A percentile compares a stretch with the other conserved stretches of the same genome.
Conservation (phyloP, 2,888 invertebrate species). For the Dolichopus griseipennis region DNA sequence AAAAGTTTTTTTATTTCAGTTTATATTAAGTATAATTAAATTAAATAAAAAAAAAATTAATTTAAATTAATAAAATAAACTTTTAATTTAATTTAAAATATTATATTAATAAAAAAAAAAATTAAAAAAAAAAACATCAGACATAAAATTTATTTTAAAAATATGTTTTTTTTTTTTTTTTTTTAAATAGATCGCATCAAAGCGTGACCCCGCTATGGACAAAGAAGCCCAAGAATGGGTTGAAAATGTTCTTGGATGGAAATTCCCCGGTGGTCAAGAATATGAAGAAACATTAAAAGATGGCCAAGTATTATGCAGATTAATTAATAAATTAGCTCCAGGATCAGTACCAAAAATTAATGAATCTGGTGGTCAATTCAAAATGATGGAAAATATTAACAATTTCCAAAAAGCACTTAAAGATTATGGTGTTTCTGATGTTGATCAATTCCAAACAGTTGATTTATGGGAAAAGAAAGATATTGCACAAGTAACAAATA, state of each 20-base stretch:
- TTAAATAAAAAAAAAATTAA: too few species aligned
- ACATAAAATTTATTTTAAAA: constrained; percentile 7
- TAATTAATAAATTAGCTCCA: constrained; percentile 90
- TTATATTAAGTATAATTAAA: too few species aligned
- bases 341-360: constrained; percentile 86
- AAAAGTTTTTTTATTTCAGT: too few species aligned
- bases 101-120: constrained; percentile 7
- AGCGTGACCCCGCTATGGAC: constrained; percentile 74
- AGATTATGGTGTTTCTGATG: constrained; percentile 79
- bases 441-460: constrained; percentile 93
- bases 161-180: constrained; percentile 16
- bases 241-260: constrained; percentile 74
- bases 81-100: constrained; percentile 1
- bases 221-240: constrained; percentile 89
- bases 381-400: constrained; percentile 99
- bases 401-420: constrained; percentile 78
- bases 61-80: too few species aligned
- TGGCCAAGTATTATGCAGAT: constrained; percentile 83
- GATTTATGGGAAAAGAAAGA: constrained; percentile 94
- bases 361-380: constrained; percentile 92
- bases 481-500: constrained; percentile 74
- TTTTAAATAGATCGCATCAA: constrained; percentile 61
- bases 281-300: constrained; percentile 89
- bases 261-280: constrained; percentile 69
- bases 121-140: constrained; percentile 7